Evolutionary conservation across 53 echinoderm and acorn worm genomes (phyloP).

Genomic region (Antedon mediterranea): DNA sequence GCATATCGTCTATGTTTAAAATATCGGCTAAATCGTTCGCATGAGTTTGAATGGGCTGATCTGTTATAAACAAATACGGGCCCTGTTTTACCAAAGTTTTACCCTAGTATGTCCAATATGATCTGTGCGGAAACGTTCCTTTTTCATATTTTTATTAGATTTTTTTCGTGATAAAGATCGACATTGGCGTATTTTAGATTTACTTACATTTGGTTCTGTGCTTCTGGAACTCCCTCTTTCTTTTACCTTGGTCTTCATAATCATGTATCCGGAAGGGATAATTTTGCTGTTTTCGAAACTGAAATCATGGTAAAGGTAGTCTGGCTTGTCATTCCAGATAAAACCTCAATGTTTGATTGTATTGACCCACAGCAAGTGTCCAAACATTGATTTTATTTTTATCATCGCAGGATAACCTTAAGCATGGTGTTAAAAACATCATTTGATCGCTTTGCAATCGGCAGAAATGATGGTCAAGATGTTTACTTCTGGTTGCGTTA

Average conservation of each 20-base stretch:
- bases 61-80: slow-evolving; percentile 12
- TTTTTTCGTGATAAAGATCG: too few relatives aligned
- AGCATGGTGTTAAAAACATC: slow-evolving; percentile 3
- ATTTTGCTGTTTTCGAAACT: slow-evolving; percentile 9
- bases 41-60: slow-evolving; percentile 13
- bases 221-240: too few relatives aligned
- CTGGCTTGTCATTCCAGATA: slow-evolving; percentile 14
- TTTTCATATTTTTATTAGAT: too few relatives aligned
- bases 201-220: too few relatives aligned
- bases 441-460: slow-evolving; percentile 12
- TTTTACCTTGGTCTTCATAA: neutral
- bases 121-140: neutral
- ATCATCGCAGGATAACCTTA: slow-evolving; percentile 21
- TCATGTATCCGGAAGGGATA: slow-evolving; percentile 27
- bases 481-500: neutral
- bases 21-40: slow-evolving; percentile 17
- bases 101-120: slow-evolving; percentile 3
- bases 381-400: slow-evolving; percentile 37
- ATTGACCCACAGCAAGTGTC: slow-evolving; percentile 30
- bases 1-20: neutral
- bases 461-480: slow-evolving; percentile 22
- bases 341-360: slow-evolving; percentile 21
- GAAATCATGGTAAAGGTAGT: slow-evolving; percentile 37
- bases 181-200: too few relatives aligned
- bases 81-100: slow-evolving; percentile 12